A percentile compares a stretch with the other conserved stretches of the same genome.
These are phyloP conservation scores for Allobates femoralis DNA, from an alignment of 2,797 vertebrate genomes.

Conservation along the genomic window DNA sequence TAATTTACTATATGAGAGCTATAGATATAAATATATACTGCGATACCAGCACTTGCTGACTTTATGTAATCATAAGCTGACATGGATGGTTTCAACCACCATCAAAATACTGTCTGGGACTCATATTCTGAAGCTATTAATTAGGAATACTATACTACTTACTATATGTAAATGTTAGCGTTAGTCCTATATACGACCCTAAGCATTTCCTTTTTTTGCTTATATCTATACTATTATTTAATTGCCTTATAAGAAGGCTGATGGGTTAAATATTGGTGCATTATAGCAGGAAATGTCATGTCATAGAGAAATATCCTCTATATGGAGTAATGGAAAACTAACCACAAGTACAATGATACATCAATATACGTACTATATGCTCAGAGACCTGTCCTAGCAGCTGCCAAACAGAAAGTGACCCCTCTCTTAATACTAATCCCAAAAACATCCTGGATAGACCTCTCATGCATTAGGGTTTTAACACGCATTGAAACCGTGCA, in stretches of 20 bases:
- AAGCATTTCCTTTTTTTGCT: no score
- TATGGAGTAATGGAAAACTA: neutral
- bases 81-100: neutral
- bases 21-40: neutral
- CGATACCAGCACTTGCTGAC: neutral
- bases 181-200: no score
- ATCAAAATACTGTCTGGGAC: neutral
- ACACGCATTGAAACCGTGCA: neutral
- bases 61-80: neutral
- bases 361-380: neutral
- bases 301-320: neutral
- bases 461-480: neutral
- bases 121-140: no score
- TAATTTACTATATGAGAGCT: neutral
- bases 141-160: no score
- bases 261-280: neutral
- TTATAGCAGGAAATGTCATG: neutral
- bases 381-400: conserved; percentile 10
- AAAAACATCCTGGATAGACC: neutral
- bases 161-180: no score
- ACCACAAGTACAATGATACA: neutral
- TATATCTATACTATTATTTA: no score
- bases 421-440: neutral
- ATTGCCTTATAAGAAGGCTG: neutral
- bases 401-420: neutral